Percentiles rank a stretch among this genome's conserved stretches.
phyloP scores from a whole-genome alignment of 2,113 vertebrate species.

The Cephalopholis sonnerati region DNA sequence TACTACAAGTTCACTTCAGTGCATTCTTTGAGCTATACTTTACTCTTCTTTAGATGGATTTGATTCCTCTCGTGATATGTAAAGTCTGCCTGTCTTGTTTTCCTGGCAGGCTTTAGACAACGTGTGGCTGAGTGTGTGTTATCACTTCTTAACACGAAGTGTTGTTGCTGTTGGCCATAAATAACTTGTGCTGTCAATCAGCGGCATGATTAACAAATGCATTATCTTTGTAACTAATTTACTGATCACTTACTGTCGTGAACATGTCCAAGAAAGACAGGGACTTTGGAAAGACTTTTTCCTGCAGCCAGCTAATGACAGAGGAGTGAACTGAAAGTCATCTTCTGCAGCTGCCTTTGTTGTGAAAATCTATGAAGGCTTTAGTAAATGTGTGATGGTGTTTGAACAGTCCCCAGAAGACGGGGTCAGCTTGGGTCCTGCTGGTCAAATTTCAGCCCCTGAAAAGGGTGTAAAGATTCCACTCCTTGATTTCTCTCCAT shows the following conservation, averaged over 20 bases:
- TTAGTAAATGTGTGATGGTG: conserved; percentile 34
- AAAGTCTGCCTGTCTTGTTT: not conserved
- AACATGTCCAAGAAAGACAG: conserved; percentile 31
- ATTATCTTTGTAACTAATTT: conserved; percentile 51
- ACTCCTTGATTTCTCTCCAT: conserved; percentile 18
- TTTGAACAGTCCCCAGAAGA: not conserved
- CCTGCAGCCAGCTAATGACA: conserved; percentile 22
- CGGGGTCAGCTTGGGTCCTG: not conserved
- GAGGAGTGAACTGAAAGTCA: not conserved
- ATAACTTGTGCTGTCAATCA: conserved; percentile 64
- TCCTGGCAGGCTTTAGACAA: not conserved
- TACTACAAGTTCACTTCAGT: not conserved
- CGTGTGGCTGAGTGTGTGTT: conserved; percentile 8
- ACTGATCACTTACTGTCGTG: conserved; percentile 42
- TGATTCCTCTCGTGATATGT: not conserved
- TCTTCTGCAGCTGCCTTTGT: conserved; percentile 48
- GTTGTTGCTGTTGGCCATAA: conserved; percentile 64
- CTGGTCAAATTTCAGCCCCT: not conserved
- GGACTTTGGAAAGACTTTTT: not conserved
- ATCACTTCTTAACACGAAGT: conserved; percentile 60
- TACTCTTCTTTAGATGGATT: not conserved
- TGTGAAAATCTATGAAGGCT: conserved; percentile 68
- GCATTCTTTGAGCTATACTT: not conserved
- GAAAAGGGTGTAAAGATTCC: not conserved
- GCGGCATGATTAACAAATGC: conserved; percentile 56